Conservation (phyloP, 2,797 vertebrate genomes). For the Pseudomugil gertrudae region DNA sequence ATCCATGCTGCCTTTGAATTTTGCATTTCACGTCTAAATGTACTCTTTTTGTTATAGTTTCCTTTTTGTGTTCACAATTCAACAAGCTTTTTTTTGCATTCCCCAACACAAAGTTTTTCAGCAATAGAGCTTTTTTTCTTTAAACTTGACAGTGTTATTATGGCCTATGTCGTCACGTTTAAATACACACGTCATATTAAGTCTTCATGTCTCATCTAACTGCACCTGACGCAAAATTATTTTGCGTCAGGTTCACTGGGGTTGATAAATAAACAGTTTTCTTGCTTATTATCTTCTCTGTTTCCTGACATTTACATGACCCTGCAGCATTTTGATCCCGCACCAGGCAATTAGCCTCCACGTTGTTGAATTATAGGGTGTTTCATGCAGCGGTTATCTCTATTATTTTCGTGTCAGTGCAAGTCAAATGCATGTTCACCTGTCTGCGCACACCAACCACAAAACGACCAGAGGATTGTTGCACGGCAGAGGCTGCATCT, state of each 20-base stretch:
- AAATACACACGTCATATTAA: background rate
- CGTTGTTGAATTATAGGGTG: background rate
- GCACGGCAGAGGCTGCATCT: background rate
- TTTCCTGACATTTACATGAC: constrained; percentile 11
- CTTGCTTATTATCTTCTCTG: background rate
- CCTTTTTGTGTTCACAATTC: too few species aligned
- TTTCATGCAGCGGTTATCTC: background rate
- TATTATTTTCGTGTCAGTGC: background rate
- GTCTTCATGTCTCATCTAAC: background rate
- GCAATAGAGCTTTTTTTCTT: too few species aligned
- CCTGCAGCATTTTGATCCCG: background rate
- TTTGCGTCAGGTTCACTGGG: background rate
- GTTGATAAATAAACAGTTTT: background rate
- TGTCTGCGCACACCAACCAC: background rate
- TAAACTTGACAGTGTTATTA: too few species aligned
- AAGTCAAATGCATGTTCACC: background rate
- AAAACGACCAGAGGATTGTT: background rate
- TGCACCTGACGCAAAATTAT: background rate
- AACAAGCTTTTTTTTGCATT: too few species aligned
- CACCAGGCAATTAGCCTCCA: background rate
- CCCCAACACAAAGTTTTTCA: too few species aligned
- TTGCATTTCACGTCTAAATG: too few species aligned
- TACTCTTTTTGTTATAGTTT: too few species aligned
- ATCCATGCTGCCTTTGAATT: too few species aligned
- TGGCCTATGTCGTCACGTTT: too few species aligned